Percentiles rank a stretch among this genome's conserved stretches.
phyloP scores from a whole-genome alignment of 2,888 invertebrate genomes.

The Aphodius sticticus region DNA sequence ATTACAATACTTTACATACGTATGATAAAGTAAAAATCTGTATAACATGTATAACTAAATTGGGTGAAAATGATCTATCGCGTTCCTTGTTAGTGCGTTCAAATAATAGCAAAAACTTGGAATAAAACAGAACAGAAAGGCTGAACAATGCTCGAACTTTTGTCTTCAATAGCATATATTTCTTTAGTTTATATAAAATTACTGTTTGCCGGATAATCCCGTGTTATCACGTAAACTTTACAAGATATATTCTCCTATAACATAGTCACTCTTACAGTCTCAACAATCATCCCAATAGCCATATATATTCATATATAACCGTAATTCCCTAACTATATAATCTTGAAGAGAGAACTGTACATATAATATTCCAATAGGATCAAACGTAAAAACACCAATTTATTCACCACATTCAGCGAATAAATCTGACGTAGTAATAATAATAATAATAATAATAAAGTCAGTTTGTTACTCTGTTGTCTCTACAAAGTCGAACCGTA shows the following conservation, averaged over 20 bases:
- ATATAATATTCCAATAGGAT: not conserved
- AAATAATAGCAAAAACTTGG: not conserved
- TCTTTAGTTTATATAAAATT: conserved; percentile 4
- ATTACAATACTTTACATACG: too few relatives aligned
- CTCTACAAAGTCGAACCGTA: not conserved
- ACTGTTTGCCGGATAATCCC: not conserved
- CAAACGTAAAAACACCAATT: not conserved
- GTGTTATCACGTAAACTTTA: conserved; percentile 31
- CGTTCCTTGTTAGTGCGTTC: too few relatives aligned
- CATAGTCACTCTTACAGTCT: conserved; percentile 20
- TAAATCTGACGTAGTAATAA: not conserved
- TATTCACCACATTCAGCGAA: not conserved
- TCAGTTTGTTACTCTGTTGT: not conserved
- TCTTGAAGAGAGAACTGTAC: not conserved
- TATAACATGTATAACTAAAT: too few relatives aligned
- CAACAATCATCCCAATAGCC: not conserved
- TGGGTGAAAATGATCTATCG: too few relatives aligned
- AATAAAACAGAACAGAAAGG: not conserved
- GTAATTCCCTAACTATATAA: conserved; percentile 1
- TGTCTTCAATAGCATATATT: not conserved
- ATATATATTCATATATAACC: not conserved
- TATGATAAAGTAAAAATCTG: too few relatives aligned
- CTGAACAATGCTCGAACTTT: not conserved
- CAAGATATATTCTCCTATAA: conserved; percentile 23
- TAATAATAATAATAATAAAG: not conserved